phyloP scores from a whole-genome alignment of 2,113 vertebrate genomes.

The Psephotus haematonotus region DNA sequence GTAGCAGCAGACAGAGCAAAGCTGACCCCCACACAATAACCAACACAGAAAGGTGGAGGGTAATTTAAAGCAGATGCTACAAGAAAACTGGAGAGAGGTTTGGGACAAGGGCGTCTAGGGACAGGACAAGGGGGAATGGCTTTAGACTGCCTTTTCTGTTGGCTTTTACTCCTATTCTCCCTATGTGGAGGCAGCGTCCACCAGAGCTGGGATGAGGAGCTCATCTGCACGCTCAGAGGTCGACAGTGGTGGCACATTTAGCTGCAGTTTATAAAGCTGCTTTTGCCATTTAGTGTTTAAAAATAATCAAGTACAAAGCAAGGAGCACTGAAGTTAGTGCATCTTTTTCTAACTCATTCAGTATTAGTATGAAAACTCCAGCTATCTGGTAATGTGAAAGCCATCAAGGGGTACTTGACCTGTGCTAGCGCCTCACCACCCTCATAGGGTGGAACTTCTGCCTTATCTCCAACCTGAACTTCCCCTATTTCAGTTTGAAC shows the following conservation, averaged over 20 bases:
- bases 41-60: rapidly evolving
- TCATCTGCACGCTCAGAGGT: rapidly evolving
- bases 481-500: not conserved
- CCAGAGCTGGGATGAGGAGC: not conserved
- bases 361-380: not conserved
- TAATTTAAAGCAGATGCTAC: not conserved
- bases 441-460: not conserved
- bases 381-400: not conserved
- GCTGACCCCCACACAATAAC: not conserved
- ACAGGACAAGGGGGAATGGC: not conserved
- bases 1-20: not conserved
- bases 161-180: not conserved
- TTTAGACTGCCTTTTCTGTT: not conserved
- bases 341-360: not conserved
- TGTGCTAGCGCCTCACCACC: not conserved
- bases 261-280: not conserved
- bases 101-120: not conserved
- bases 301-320: not conserved
- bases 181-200: not conserved
- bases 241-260: no score
- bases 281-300: not conserved
- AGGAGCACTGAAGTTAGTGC: not conserved
- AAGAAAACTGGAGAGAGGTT: not conserved
- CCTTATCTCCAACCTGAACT: not conserved
- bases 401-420: not conserved